phyloP scores from a whole-genome alignment of 2,888 invertebrate species.

The Drosophila anomelani region DNA sequence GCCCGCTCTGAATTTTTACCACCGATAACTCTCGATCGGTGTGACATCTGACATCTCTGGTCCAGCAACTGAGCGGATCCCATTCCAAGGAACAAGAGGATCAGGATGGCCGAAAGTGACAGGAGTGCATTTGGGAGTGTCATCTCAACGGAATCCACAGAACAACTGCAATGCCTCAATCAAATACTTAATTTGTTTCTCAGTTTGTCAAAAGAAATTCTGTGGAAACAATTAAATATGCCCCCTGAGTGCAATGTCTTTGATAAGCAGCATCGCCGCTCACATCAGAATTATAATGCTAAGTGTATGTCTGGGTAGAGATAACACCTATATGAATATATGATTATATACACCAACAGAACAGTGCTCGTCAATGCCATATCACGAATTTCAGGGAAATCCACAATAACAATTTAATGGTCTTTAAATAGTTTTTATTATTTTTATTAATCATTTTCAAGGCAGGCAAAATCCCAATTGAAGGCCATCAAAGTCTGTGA shows the following conservation, averaged over 20 bases:
- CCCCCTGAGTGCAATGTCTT: neutral
- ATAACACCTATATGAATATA: neutral
- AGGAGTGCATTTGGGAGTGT: neutral
- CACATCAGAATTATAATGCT: neutral
- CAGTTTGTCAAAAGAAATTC: neutral
- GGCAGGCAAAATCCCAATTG: neutral
- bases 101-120: neutral
- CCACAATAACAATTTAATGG: no score
- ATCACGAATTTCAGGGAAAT: neutral
- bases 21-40: slow-evolving; percentile 6
- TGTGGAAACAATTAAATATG: neutral
- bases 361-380: neutral
- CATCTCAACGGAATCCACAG: neutral
- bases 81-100: neutral
- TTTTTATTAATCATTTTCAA: neutral
- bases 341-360: no score
- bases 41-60: neutral
- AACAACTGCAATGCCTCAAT: neutral
- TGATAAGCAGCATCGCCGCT: neutral
- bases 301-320: neutral
- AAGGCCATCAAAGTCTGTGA: neutral
- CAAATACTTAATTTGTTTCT: neutral
- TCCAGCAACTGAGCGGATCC: neutral
- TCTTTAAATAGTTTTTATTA: no score
- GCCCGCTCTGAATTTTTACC: neutral